Percentiles rank a stretch among this genome's conserved stretches.
phyloP scores from a whole-genome alignment of 2,888 invertebrate genomes.

The Lasioglossum villosulum region DNA sequence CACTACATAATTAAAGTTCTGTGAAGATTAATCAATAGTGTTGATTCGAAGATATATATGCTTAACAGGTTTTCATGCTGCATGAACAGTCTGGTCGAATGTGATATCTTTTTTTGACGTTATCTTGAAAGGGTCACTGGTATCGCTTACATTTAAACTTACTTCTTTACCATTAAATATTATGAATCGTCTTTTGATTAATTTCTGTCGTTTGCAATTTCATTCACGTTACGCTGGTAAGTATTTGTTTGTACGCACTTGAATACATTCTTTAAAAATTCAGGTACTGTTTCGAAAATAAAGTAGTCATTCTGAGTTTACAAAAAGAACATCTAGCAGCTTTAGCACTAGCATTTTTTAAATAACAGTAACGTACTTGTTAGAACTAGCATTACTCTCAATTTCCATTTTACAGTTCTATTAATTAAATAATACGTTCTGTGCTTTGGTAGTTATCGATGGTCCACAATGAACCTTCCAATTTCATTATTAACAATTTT shows the following conservation, averaged over 20 bases:
- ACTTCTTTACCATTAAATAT: not conserved
- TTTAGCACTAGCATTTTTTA: not conserved
- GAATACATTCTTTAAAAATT: not conserved
- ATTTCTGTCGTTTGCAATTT: not conserved
- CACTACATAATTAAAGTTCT: not conserved
- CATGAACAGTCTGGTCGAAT: not conserved
- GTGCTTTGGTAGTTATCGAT: not conserved
- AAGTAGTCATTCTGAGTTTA: not conserved
- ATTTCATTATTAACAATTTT: not conserved
- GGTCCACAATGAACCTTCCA: not conserved
- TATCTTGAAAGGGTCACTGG: constrained; percentile 6
- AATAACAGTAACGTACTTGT: not conserved
- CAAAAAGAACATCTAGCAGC: not conserved
- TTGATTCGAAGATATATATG: not conserved
- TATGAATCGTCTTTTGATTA: not conserved
- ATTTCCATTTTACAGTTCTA: not conserved
- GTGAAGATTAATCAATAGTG: not conserved
- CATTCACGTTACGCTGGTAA: not conserved
- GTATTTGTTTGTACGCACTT: constrained; percentile 8
- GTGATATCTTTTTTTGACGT: not conserved
- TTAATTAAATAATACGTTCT: not conserved
- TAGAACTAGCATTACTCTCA: not conserved
- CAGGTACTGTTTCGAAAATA: not conserved
- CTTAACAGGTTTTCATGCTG: constrained; percentile 8
- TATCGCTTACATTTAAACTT: not conserved